Base-by-base conservation (phyloP, 2,888 invertebrate genomes). In the Suillia variegata region DNA sequence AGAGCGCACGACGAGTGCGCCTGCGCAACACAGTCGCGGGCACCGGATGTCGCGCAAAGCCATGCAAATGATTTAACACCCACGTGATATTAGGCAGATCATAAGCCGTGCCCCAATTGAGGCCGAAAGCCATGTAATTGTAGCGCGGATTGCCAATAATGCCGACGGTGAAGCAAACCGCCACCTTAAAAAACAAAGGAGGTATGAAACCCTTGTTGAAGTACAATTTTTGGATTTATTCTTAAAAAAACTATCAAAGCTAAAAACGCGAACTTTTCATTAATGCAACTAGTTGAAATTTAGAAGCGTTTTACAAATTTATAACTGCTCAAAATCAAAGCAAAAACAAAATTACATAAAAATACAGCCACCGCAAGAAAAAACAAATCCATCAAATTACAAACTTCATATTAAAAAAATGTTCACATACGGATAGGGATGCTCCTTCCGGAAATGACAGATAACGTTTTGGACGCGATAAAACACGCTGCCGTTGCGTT, bases 71-170 rank as follows among this genome's bases (percentile, higher is more conserved):
- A 54, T 76, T 68, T 2, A 85, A 80, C 54, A 83, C 80, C 75
- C 85, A 85, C 0, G 86, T 84, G 31, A 80, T 80, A 63, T 87
- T 87, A 1, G 87, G 87, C 49, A 87, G 74, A 64, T 87, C 86
- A 55, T 89, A 90, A 0, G 89, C 87, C 50, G 89, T 85, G 48
- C 88, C 89, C 88, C 89, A 89, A 78, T 89, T 89, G 8, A 89
- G 74, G 1, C 88, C 88, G 67, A 87, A 87, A 6, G 86, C 85
- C 75, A 87, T 87, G 48, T 86, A 85, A 2, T 84, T 85, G 2
- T 82, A 84, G 0, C 83, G 78, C 1, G 87, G 87, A 70, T 85
- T 85, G 6, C 86, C 86, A 12, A 86, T 83, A 2, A 86, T 71
- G 67, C 86, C 86, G 1, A 88, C 83, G 26, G 88, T 87, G 80